Evolutionary conservation across 2,113 vertebrate genomes (phyloP), one percentile per base, ranked within the genome.

Genomic region (Tonatia bakeri): DNA sequence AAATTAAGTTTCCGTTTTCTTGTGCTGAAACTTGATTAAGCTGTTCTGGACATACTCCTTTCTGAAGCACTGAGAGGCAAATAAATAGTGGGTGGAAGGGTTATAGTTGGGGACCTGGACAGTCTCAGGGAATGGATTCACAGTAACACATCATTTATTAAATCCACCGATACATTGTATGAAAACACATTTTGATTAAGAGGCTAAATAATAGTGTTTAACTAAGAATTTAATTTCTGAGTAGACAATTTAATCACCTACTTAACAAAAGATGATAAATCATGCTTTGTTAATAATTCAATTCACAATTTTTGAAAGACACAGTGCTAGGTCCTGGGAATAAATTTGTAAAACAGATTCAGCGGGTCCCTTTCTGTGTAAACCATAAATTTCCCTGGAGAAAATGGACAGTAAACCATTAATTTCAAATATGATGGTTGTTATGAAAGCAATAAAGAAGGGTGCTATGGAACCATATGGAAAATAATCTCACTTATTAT

Each of bases 11-110:
- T n/a, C 24, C 20, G 52, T 43, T 82, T 95, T 87, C 59, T 64
- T 59, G 5, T 64, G 40, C 31, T 84, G 64, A 87, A 86, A 87
- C 12, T 83, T 96, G 64, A 97, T 96, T 97, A 96, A 93, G 33
- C 16, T 93, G 15, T 76, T 77, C 86, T 93, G 28, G 7, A 81
- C 59, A 87, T 64, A 45, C 13, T 91, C 47, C 8, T 91, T 92
- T 87, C 24, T 86, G 76, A 96, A 91, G 11, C 36, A n/a, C 87
- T 67, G 20, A 81, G 33, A 86, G 15, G 26, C 38, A 89, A 90
- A 89, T 45, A 70, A 43, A 59, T 45, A 76, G 14, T 28, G 17
- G 7, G 31, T 56, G 6, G 89, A 81, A 84, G 24, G 40, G 4
- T 5, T 61, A 1, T 43, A 22, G 70, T 38, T 40, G 70, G 54